Evolutionary conservation across 2,797 vertebrate species (phyloP).

Genomic region (Antennarius maculatus): DNA sequence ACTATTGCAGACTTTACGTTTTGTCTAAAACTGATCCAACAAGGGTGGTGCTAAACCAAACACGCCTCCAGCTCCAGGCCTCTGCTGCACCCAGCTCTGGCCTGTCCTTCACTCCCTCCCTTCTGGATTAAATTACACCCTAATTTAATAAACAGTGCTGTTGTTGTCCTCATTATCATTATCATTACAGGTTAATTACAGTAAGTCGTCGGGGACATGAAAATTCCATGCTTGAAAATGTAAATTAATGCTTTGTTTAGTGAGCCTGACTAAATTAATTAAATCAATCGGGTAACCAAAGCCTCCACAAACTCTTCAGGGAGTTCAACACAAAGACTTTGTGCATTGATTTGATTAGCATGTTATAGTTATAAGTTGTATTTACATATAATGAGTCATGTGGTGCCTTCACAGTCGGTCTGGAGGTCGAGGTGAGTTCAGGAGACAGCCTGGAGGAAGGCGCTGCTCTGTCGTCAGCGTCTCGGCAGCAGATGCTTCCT

Average conservation of each 20-base stretch:
- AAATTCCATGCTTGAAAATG: conserved; percentile 51
- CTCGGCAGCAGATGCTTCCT: too few species aligned
- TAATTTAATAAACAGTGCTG: conserved; percentile 60
- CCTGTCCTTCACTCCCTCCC: conserved; percentile 33
- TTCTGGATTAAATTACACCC: conserved; percentile 49
- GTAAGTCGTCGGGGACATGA: conserved; percentile 37
- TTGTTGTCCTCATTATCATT: conserved; percentile 56
- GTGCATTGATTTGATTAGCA: conserved; percentile 1
- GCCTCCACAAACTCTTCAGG: conserved; percentile 8
- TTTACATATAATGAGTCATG: too few species aligned
- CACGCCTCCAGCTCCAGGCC: conserved; percentile 38
- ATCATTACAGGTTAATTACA: conserved; percentile 62
- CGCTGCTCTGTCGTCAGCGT: too few species aligned
- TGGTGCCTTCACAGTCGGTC: too few species aligned
- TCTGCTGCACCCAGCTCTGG: conserved; percentile 25
- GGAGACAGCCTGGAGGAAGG: too few species aligned
- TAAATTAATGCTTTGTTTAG: conserved; percentile 56
- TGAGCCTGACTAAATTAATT: conserved; percentile 44
- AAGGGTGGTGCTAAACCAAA: conserved; percentile 49
- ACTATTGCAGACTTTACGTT: conserved; percentile 39
- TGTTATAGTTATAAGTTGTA: background rate
- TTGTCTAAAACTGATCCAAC: conserved; percentile 42
- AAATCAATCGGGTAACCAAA: conserved; percentile 32
- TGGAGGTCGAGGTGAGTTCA: too few species aligned
- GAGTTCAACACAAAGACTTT: conserved; percentile 2